Base-by-base conservation (phyloP, 2,797 vertebrate species). In the Melopsittacus undulatus region DNA sequence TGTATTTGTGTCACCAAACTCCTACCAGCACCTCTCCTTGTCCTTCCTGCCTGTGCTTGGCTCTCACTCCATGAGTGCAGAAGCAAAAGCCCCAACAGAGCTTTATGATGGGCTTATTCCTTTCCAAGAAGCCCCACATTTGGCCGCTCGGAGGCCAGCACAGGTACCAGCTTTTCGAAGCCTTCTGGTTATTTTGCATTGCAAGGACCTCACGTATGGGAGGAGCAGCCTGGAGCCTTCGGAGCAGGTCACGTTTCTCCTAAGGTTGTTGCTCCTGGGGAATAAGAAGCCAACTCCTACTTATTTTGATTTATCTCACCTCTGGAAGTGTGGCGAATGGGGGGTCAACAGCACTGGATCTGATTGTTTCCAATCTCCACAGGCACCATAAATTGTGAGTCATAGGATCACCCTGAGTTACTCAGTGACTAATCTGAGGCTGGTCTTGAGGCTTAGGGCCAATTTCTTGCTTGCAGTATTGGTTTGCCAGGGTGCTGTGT, bases 351-450 rank as follows among this genome's bases (percentile, higher is more conserved):
- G 52, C 84, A 87, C 54, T 46, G 73, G 61, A 86, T 73, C 45
- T 81, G 62, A 69, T 83, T 81, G 42, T 83, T 94, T 91, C 78
- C 81, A 89, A 56, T 70, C 79, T 91, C 78, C 40, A 16, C 18
- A 90, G 34, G 72, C 87, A 89, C 49, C 81, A 83, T 91, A 89
- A 87, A 85, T 87, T 26, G 49, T 89, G 78, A 94, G n/a, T 95
- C 92, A 96, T 5, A 59, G 92, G 79, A 67, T 91, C 91, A 91
- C 63, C 89, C 73, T 69, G 75, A 93, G 93, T 75, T 94, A 80
- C 45, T 89, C 0, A 21, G 54, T 97, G 94, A 96, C 87, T 96
- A 96, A 95, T 83, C 34, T 62, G 90, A 92, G 48, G 61, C 86
- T 89, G 46, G 42, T 89, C 92, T 83, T 90, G 81, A 67, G 81